A percentile compares a stretch with the other conserved stretches of the same genome.
phyloP scores from a whole-genome alignment of 2,888 invertebrate genomes.

The Stegophylla sp. region DNA sequence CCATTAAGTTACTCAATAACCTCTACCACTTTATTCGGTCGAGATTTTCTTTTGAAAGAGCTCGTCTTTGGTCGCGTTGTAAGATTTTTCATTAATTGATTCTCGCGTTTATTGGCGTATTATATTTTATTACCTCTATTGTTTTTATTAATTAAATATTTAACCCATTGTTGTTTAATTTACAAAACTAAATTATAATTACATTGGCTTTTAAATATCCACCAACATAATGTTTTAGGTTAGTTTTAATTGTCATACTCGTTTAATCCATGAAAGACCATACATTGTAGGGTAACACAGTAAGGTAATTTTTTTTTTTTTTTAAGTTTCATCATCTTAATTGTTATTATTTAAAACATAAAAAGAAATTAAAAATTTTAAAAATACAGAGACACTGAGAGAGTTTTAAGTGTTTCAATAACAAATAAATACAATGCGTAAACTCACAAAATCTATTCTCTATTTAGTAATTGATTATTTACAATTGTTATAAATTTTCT shows the following conservation, averaged over 20 bases:
- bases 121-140: constrained; percentile 36
- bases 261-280: too few species aligned
- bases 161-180: constrained; percentile 8
- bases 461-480: too few species aligned
- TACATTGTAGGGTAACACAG: too few species aligned
- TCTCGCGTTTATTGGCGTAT: constrained; percentile 14
- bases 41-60: constrained; percentile 12
- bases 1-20: constrained; percentile 1
- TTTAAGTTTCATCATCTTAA: too few species aligned
- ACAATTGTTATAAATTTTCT: too few species aligned
- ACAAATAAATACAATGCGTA: too few species aligned
- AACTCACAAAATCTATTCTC: too few species aligned
- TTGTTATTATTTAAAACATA: too few species aligned
- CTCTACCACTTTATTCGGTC: constrained; percentile 14
- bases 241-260: neutral
- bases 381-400: too few species aligned
- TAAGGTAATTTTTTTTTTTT: neutral
- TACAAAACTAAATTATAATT: constrained; percentile 12
- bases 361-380: too few species aligned
- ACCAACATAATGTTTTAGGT: constrained; percentile 8
- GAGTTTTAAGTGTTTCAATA: too few species aligned
- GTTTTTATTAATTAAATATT: constrained; percentile 36
- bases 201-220: constrained; percentile 6
- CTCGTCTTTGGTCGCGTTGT: neutral
- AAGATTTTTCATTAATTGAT: constrained; percentile 20